These are phyloP conservation scores for Atractosteus spatula DNA, from an alignment of 2,113 vertebrate genomes.

Conservation along the genomic window DNA sequence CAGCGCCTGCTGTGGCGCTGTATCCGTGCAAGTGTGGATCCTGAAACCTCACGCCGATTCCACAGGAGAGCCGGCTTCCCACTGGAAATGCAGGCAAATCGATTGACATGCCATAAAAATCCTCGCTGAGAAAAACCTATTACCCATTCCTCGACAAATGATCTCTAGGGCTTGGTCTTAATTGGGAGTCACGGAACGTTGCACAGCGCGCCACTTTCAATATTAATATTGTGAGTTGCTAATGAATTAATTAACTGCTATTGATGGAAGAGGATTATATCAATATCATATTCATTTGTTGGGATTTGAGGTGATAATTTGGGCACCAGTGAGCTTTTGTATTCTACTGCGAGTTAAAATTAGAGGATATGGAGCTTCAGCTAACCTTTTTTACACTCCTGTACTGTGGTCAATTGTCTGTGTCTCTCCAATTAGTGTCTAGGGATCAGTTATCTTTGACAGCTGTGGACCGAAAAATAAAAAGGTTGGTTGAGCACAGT, in stretches of 20 bases:
- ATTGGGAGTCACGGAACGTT: conserved; percentile 52
- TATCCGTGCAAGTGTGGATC: too few relatives aligned
- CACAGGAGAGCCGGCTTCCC: conserved; percentile 23
- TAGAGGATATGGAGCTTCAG: neutral
- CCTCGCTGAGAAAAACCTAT: conserved; percentile 47
- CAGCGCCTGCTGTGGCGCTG: too few relatives aligned
- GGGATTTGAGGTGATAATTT: conserved; percentile 13
- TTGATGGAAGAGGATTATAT: conserved; percentile 49
- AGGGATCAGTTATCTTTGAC: conserved; percentile 39
- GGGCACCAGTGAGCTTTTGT: conserved; percentile 11
- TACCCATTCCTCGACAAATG: conserved; percentile 38
- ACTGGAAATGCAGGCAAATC: conserved; percentile 31
- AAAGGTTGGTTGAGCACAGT: conserved; percentile 19
- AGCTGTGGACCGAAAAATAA: conserved; percentile 27
- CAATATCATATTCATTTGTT: conserved; percentile 53
- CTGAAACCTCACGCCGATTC: conserved; percentile 20
- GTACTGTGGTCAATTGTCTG: conserved; percentile 35
- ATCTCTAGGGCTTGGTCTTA: conserved; percentile 53
- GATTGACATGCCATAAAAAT: conserved; percentile 50
- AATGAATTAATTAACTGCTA: conserved; percentile 55
- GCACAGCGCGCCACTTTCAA: conserved; percentile 34
- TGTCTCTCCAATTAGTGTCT: conserved; percentile 34
- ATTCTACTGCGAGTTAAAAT: conserved; percentile 7
- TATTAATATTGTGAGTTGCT: conserved; percentile 41
- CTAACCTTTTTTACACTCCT: conserved; percentile 18